Evolutionary conservation across 2,113 vertebrate species (phyloP).

Genomic region (Chinchilla lanigera): DNA sequence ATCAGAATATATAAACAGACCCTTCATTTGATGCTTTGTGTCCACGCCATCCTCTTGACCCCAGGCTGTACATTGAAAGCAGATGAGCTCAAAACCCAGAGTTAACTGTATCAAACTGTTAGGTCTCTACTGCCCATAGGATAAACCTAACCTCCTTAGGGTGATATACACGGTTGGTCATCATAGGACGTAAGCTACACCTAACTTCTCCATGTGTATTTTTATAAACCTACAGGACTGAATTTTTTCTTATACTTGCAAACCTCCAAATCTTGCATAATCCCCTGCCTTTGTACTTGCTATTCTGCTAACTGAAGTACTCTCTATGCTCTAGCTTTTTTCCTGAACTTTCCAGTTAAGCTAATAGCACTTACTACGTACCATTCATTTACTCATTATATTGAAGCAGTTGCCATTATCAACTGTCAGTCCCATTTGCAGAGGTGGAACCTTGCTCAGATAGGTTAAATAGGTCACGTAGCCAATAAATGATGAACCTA

Average conservation of each 20-base stretch:
- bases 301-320: not conserved
- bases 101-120: not conserved
- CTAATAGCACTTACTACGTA: not conserved
- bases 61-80: not conserved
- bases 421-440: not conserved
- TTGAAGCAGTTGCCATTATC: not conserved
- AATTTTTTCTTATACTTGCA: not conserved
- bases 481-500: not conserved
- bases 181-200: not conserved
- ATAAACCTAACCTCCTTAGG: not conserved
- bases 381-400: not conserved
- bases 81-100: constrained; percentile 16
- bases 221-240: not conserved
- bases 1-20: not conserved
- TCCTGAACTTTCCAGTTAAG: not conserved
- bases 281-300: not conserved
- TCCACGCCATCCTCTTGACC: not conserved
- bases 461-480: not conserved
- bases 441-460: not conserved
- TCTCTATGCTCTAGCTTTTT: not conserved
- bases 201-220: not conserved
- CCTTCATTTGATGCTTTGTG: not conserved
- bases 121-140: not conserved
- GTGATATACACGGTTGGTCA: not conserved
- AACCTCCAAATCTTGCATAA: not conserved